phyloP scores from a whole-genome alignment of 2,797 vertebrate genomes.

The Argentina silus region DNA sequence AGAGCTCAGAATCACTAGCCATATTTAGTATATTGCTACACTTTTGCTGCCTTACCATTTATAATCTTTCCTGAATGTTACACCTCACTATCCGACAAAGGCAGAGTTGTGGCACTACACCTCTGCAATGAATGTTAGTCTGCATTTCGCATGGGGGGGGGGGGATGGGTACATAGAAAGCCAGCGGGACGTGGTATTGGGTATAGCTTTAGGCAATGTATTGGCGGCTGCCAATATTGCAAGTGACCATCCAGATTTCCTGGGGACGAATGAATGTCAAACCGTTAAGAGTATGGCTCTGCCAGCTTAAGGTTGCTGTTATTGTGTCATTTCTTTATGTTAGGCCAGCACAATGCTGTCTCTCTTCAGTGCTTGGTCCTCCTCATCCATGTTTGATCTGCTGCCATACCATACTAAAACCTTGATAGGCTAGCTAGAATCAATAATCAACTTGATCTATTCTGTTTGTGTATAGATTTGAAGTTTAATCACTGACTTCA shows the following conservation, averaged over 20 bases:
- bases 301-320: conserved; percentile 56
- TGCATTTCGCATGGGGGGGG: conserved; percentile 53
- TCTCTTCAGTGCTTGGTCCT: conserved; percentile 50
- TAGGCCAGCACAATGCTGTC: conserved; percentile 48
- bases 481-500: conserved; percentile 51
- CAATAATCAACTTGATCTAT: conserved; percentile 24
- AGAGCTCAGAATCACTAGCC: conserved; percentile 19
- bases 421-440: conserved; percentile 29
- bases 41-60: conserved; percentile 63
- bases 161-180: conserved; percentile 33
- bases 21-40: conserved; percentile 40
- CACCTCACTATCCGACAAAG: conserved; percentile 60
- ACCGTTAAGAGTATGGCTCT: conserved; percentile 51
- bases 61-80: conserved; percentile 66
- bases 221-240: conserved; percentile 68
- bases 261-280: conserved; percentile 79
- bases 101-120: conserved; percentile 56
- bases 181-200: conserved; percentile 50
- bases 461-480: conserved; percentile 37
- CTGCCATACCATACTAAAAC: conserved; percentile 22
- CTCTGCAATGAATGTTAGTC: conserved; percentile 71
- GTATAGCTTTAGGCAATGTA: conserved; percentile 59
- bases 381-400: conserved; percentile 59
- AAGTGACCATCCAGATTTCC: conserved; percentile 74
- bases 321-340: conserved; percentile 41